Conservation (phyloP, 2,888 invertebrate species). For the Colletes collaris region DNA sequence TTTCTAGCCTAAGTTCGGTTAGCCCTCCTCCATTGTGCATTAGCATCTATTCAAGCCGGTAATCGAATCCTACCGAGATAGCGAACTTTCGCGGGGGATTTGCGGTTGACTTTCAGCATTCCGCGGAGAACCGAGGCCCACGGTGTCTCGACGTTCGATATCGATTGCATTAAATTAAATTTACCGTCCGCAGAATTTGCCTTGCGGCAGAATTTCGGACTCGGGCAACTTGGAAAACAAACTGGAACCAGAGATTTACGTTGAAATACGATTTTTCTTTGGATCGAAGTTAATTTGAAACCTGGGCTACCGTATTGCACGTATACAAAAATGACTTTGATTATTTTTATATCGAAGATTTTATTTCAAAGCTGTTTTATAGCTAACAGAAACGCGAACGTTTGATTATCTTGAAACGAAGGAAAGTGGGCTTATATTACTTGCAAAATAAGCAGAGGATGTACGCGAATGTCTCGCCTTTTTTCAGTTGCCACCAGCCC, state of each 20-base stretch:
- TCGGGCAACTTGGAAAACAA: no score
- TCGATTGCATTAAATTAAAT: slow-evolving; percentile 4
- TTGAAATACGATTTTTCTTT: no score
- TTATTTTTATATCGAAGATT: no score
- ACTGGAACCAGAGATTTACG: no score
- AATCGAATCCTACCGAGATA: slow-evolving; percentile 80
- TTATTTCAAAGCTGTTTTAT: no score
- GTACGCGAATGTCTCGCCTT: slow-evolving; percentile 32
- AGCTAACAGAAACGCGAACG: no score
- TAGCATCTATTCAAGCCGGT: slow-evolving; percentile 82
- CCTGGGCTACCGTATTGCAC: background rate
- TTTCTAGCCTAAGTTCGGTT: slow-evolving; percentile 71
- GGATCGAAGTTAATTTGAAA: background rate
- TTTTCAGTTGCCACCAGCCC: slow-evolving; percentile 36
- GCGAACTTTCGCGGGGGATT: slow-evolving; percentile 78
- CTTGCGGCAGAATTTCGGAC: no score
- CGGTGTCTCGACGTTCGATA: slow-evolving; percentile 1
- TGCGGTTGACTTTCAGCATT: slow-evolving; percentile 80
- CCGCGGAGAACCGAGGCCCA: slow-evolving; percentile 12
- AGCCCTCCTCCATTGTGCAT: slow-evolving; percentile 80
- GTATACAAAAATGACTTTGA: no score
- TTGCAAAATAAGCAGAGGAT: slow-evolving; percentile 5
- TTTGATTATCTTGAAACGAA: no score
- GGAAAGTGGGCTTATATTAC: no score
- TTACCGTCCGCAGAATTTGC: background rate